Conservation (phyloP, 2,113 vertebrate genomes). For the Athene cunicularia region DNA sequence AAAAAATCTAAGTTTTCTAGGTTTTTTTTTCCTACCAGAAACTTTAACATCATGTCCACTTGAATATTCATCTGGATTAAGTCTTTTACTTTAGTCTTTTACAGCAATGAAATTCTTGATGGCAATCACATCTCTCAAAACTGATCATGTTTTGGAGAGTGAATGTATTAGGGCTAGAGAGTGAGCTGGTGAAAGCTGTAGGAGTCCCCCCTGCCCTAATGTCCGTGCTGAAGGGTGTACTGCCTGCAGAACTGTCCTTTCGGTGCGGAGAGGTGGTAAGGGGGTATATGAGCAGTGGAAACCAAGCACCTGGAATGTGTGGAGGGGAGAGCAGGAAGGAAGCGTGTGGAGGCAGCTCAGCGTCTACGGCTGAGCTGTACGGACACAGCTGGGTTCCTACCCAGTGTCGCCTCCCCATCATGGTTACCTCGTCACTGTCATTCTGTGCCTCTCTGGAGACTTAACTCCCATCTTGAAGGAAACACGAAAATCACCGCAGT, state of each 20-base stretch:
- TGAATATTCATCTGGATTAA: background rate
- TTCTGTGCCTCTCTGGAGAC: background rate
- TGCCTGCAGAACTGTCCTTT: background rate
- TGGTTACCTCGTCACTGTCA: background rate
- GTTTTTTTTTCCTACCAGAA: background rate
- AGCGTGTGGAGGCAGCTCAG: background rate
- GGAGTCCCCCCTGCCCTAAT: background rate
- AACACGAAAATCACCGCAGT: background rate
- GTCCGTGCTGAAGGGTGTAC: background rate
- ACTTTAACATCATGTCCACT: background rate
- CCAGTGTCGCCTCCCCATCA: background rate
- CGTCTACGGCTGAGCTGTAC: background rate
- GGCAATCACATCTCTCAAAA: background rate
- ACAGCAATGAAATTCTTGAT: background rate
- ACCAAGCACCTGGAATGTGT: background rate
- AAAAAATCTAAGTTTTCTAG: background rate
- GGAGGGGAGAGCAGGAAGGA: background rate
- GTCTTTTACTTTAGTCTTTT: background rate
- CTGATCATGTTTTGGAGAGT: background rate
- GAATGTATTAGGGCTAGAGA: background rate
- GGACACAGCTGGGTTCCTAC: background rate
- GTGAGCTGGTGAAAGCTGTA: background rate
- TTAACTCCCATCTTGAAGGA: background rate
- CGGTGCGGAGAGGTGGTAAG: background rate
- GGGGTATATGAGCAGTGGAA: background rate